These are phyloP conservation scores for Bufotes viridis DNA, from an alignment of 2,797 vertebrate genomes.

Conservation along the genomic window DNA sequence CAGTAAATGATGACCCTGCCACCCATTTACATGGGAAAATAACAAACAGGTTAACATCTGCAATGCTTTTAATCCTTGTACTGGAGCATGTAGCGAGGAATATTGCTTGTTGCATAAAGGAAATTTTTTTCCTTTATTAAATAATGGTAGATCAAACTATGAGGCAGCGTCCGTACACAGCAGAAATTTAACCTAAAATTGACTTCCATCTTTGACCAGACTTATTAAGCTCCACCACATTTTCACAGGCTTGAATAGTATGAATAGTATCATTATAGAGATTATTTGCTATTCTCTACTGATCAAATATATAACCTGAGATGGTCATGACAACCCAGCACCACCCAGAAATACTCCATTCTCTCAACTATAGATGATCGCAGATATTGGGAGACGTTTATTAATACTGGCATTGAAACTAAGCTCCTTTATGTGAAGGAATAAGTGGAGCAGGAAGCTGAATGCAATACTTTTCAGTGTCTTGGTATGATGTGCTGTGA, in stretches of 20 bases:
- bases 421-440: too few relatives aligned
- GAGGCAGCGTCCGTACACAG: not conserved
- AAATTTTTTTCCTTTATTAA: not conserved
- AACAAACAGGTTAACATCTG: conserved; percentile 49
- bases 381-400: too few relatives aligned
- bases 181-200: not conserved
- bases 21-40: conserved; percentile 47
- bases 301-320: too few relatives aligned
- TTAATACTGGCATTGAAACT: too few relatives aligned
- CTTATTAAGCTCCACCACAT: not conserved
- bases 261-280: too few relatives aligned
- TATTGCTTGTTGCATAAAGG: not conserved
- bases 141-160: not conserved
- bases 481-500: too few relatives aligned
- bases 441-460: too few relatives aligned
- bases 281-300: too few relatives aligned
- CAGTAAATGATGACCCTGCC: conserved; percentile 55
- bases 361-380: too few relatives aligned
- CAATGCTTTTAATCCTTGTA: conserved; percentile 41
- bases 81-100: not conserved
- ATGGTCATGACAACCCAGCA: too few relatives aligned
- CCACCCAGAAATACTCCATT: too few relatives aligned
- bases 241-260: not conserved
- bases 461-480: too few relatives aligned
- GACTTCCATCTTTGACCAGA: not conserved